phyloP scores from a whole-genome alignment of 1,140 invertebrate species.

The Hylaeus volcanicus region DNA sequence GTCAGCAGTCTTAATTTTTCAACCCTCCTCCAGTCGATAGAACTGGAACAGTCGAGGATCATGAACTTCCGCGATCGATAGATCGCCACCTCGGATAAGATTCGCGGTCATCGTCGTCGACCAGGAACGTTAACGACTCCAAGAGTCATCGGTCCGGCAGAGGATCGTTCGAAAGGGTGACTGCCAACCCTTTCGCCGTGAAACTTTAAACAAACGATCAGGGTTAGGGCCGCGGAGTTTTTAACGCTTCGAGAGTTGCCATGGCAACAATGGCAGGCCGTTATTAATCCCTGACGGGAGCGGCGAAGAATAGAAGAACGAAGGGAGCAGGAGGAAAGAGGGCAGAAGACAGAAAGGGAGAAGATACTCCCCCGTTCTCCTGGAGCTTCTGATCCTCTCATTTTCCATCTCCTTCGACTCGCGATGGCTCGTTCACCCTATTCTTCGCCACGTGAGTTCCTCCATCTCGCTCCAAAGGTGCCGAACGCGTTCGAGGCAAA shows the following conservation, averaged over 20 bases:
- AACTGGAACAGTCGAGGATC: neutral
- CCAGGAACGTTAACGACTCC: neutral
- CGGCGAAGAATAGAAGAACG: conserved; percentile 51
- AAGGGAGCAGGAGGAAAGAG: conserved; percentile 34
- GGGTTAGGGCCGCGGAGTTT: conserved; percentile 59
- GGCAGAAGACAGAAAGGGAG: conserved; percentile 48
- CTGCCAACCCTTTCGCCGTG: conserved; percentile 50
- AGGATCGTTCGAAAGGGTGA: conserved; percentile 29
- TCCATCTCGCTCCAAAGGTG: conserved; percentile 38
- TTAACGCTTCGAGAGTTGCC: conserved; percentile 68
- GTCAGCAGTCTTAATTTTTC: neutral
- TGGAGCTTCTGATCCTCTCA: conserved; percentile 58
- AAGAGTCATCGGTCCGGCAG: conserved; percentile 26
- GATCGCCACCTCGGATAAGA: neutral
- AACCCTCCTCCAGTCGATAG: neutral
- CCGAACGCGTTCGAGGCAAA: conserved; percentile 9
- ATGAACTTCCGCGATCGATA: neutral
- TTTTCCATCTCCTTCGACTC: conserved; percentile 29
- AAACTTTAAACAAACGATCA: conserved; percentile 65
- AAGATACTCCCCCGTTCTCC: conserved; percentile 55
- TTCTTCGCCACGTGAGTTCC: conserved; percentile 61
- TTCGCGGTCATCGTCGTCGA: neutral
- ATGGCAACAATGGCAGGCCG: conserved; percentile 69
- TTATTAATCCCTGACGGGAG: conserved; percentile 69
- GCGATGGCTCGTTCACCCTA: conserved; percentile 19